phyloP scores from a whole-genome alignment of 2,797 vertebrate species.

The Propithecus deckenii region DNA sequence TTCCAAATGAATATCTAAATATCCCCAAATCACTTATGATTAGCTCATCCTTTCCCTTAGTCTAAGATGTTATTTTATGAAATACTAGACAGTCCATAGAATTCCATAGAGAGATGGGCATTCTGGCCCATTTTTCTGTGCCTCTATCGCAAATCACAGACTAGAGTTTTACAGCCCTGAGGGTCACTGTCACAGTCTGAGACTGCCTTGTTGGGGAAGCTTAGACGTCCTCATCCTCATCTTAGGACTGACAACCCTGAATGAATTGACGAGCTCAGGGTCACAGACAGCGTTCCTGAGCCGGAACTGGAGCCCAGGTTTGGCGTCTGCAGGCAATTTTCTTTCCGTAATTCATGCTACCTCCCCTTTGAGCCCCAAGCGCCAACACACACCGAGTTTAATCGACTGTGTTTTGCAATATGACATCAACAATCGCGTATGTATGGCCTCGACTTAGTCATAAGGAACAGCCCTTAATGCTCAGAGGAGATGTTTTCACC shows the following conservation, averaged over 20 bases:
- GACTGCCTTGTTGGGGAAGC: too few relatives aligned
- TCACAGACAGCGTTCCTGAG: background rate
- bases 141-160: background rate
- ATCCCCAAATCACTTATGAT: background rate
- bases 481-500: background rate
- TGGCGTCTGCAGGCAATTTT: background rate
- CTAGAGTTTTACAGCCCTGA: background rate
- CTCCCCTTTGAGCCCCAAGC: background rate
- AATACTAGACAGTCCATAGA: background rate
- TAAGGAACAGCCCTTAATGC: background rate
- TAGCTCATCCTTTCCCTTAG: background rate
- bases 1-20: background rate
- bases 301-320: background rate
- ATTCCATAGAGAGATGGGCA: background rate
- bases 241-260: background rate
- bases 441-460: accelerated
- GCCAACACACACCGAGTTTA: too few relatives aligned
- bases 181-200: background rate
- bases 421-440: accelerated
- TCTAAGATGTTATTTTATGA: too few relatives aligned
- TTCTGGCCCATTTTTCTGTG: accelerated
- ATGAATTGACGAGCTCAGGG: background rate
- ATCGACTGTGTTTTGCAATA: accelerated
- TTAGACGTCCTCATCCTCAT: too few relatives aligned
- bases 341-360: too few relatives aligned